A percentile compares a stretch with the other conserved stretches of the same genome.
These are phyloP conservation scores for Malaclemys terrapin DNA, from an alignment of 2,113 vertebrate genomes.

Conservation along the genomic window DNA sequence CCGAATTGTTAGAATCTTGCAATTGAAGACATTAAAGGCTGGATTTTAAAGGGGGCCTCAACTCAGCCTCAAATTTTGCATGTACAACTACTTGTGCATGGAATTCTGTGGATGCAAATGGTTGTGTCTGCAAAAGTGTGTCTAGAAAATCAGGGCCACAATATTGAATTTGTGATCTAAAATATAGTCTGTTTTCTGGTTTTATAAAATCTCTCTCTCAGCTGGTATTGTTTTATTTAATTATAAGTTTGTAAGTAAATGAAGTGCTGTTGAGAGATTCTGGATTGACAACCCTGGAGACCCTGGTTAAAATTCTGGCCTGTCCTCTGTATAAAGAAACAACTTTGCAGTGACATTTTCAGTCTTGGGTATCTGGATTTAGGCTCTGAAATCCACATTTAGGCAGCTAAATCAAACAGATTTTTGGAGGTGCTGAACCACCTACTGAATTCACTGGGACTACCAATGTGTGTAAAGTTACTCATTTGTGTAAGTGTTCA, in stretches of 20 bases:
- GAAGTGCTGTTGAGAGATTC: neutral
- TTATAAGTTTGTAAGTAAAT: neutral
- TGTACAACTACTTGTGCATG: neutral
- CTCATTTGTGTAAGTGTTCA: neutral
- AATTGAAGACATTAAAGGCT: neutral
- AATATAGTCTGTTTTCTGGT: neutral
- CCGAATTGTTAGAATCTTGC: slow-evolving; percentile 5
- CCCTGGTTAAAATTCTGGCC: neutral
- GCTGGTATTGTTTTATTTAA: neutral
- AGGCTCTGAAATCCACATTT: neutral
- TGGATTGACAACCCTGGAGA: neutral
- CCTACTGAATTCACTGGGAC: neutral
- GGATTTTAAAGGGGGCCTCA: neutral
- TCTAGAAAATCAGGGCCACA: neutral
- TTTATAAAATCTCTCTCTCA: neutral
- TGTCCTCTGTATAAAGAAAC: neutral
- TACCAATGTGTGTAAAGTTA: neutral
- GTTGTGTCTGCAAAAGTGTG: neutral
- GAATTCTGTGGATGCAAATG: neutral
- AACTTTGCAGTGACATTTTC: neutral
- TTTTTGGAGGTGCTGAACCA: neutral
- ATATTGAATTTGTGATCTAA: neutral
- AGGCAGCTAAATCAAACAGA: neutral
- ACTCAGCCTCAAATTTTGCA: neutral
- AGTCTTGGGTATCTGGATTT: neutral